A percentile compares a stretch with the other conserved stretches of the same genome.
Conservation (phyloP, 2,113 vertebrate species). For the Fukomys damarensis region DNA sequence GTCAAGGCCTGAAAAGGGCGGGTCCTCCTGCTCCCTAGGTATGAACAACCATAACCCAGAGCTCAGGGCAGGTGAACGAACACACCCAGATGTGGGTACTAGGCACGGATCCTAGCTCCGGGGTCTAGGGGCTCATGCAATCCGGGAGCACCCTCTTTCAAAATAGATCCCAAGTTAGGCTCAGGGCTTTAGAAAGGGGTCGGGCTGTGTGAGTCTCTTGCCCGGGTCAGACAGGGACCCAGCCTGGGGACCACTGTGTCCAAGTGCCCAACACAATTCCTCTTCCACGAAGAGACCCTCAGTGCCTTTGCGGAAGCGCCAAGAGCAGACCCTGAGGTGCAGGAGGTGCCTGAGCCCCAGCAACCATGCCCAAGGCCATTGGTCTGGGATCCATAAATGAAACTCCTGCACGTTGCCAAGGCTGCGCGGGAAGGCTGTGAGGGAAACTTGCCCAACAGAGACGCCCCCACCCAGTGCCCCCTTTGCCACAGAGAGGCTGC, state of each 20-base stretch:
- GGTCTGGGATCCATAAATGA: fast-evolving
- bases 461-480: fast-evolving
- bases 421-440: neutral
- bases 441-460: fast-evolving
- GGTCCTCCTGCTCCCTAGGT: fast-evolving
- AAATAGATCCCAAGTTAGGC: neutral
- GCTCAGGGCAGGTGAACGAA: fast-evolving
- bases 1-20: fast-evolving
- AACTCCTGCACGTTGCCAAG: neutral
- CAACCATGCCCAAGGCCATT: fast-evolving
- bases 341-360: neutral
- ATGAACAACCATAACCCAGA: fast-evolving
- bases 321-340: no score
- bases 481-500: neutral
- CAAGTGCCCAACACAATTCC: neutral
- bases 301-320: neutral
- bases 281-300: neutral
- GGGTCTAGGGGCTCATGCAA: neutral
- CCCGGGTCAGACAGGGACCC: fast-evolving
- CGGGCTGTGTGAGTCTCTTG: neutral
- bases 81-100: neutral
- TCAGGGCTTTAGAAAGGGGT: neutral
- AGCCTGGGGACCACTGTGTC: fast-evolving
- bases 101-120: no score
- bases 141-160: neutral